Conservation (phyloP, 2,888 invertebrate genomes). For the Germaria angustata region DNA sequence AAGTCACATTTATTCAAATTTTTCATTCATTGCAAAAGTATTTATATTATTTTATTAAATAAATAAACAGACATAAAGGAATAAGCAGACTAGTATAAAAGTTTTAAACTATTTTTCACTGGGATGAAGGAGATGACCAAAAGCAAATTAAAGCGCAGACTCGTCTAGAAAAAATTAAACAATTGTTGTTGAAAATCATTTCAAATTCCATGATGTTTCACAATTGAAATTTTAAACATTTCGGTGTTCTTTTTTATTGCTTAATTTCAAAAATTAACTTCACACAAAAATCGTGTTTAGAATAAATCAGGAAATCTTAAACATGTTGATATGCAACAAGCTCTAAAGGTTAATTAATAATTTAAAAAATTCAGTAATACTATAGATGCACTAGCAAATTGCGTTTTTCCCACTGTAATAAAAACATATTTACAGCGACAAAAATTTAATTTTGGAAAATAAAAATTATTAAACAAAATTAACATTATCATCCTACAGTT, state of each 20-base stretch:
- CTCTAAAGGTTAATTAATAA: too few relatives aligned
- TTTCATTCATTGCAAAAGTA: background rate
- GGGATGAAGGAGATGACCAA: background rate
- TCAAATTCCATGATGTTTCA: constrained; percentile 32
- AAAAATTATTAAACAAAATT: too few relatives aligned
- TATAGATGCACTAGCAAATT: too few relatives aligned
- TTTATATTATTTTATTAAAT: background rate
- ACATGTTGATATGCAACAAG: too few relatives aligned
- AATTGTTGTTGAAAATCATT: background rate
- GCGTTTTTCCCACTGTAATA: too few relatives aligned
- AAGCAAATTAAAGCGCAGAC: constrained; percentile 41
- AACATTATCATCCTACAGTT: too few relatives aligned
- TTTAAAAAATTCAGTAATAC: too few relatives aligned
- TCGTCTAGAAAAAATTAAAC: too few relatives aligned
- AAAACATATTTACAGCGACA: too few relatives aligned
- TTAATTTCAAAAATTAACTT: background rate
- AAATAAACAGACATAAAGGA: background rate
- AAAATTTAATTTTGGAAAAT: too few relatives aligned
- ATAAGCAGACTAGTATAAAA: constrained; percentile 35
- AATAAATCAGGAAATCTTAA: too few relatives aligned
- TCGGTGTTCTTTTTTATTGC: background rate
- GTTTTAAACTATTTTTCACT: background rate
- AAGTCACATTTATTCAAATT: constrained; percentile 1
- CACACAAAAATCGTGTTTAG: too few relatives aligned
- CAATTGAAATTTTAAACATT: background rate